Base-by-base conservation (phyloP, 2,113 vertebrate species). In the Brachionichthys hirsutus region DNA sequence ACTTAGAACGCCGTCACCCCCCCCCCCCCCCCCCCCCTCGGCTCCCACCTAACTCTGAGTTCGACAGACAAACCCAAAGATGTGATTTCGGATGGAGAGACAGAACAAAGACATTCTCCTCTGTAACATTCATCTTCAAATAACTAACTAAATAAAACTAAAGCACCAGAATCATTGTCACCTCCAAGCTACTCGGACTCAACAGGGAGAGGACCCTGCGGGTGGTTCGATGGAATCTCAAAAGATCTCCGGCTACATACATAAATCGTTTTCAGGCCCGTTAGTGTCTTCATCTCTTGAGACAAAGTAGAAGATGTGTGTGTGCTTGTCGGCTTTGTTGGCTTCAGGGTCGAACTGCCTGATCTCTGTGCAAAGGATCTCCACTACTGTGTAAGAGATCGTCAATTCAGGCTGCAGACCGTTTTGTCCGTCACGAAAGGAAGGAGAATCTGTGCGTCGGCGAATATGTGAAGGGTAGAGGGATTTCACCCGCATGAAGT, bases 361-460 rank as follows among this genome's bases (percentile, higher is more conserved):
- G 79, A 90, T 88, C 84, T 90, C 91, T 95, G 94, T 95, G 95
- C 94, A 95, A 94, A 95, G 65, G 51, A 76, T 90, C 90, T 88
- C 90, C 75, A 56, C 74, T 44, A 52, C 22, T 41, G 9, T 57
- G 43, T 55, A 54, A 18, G 56, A 56, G 54, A 54, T 20, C 60
- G 58, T 36, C 41, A 73, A 61, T 22, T 57, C 36, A 62, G 65
- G 50, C 51, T 74, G 51, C 50, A 58, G 61, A 30, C 46, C 44
- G 16, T n/a, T n/a, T n/a, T 47, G 68, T 54, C 45, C 44, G 16
- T 52, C 16, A 47, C 42, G 34, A 30, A 50, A 43, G 42, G 64
- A 45, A 54, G 54, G 54, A 63, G 30, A 58, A 55, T 36, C 79
- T 82, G 82, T 85, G 78, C 71, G 18, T 72, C 18, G 12, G 22